Evolutionary conservation across 2,113 vertebrate species (phyloP).

Genomic region (Phalacrocorax carbo): DNA sequence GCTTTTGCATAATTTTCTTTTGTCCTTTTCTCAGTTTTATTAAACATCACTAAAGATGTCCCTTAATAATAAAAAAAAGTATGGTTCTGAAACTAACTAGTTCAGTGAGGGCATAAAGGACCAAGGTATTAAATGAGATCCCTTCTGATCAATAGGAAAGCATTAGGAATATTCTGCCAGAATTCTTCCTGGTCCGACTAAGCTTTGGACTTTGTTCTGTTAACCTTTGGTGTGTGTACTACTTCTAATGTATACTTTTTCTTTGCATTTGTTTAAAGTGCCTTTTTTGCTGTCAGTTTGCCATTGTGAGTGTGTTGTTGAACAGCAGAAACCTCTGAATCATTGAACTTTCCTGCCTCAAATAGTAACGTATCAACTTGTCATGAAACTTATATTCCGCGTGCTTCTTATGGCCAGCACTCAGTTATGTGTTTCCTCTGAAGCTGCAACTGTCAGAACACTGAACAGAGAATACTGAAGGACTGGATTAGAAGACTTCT

Average conservation of each 20-base stretch:
- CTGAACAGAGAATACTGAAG: background rate
- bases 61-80: background rate
- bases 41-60: background rate
- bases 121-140: background rate
- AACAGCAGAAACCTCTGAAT: background rate
- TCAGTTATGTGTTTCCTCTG: background rate
- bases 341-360: background rate
- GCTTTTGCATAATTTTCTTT: background rate
- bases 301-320: background rate
- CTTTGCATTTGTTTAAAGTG: background rate
- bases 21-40: background rate
- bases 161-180: background rate
- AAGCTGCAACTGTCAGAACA: background rate
- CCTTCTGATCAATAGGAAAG: background rate
- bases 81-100: accelerated
- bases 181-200: background rate
- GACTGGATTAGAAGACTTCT: background rate
- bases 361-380: background rate
- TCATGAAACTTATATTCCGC: background rate
- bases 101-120: background rate
- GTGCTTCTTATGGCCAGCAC: background rate
- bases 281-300: background rate
- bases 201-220: background rate
- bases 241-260: background rate
- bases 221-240: background rate